Evolutionary conservation across 37 sponge, comb jelly and placozoan species (phyloP), one percentile per base, ranked within the genome.

Genomic region (Cliona cf. orientalis): DNA sequence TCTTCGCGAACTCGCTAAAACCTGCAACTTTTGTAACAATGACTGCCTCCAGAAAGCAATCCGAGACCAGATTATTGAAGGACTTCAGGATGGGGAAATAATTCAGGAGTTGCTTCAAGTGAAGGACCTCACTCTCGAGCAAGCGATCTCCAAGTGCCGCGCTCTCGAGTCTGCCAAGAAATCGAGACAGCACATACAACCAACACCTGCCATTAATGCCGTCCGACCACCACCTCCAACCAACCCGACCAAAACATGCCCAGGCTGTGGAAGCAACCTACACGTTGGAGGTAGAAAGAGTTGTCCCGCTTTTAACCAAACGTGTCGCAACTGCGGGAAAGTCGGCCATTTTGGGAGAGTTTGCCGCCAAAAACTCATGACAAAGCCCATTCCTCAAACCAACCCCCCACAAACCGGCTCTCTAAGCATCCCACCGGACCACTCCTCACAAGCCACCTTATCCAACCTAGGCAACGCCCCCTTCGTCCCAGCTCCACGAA

Each of bases 281-380:
- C 84, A 74, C 35, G 42, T 55, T 67, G 84, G 67, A 34, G 76
- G 76, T 5, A 55, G 66, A 33, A 46, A 32, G 29, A 33, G 31
- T 3, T 84, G 84, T 64, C 71, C 78, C 17, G 85, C 77, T 1
- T 69, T 58, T 46, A 36, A 58, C 33, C 53, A 2, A 39, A 76
- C 69, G 2, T 84, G 85, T 37, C 69, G 42, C 69, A 69, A 32
- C n/a, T 76, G 85, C 69, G 57, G 59, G 33, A 84, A 76, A 46
- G 61, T 58, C 1, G 78, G 85, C 38, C 76, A 84, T 59, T 76
- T 76, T 28, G 67, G 1, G 2, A 69, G 37, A 45, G 78, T 76
- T 25, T 84, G 78, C 36, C 68, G 21, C 29, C 76, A 6, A 63
- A 41, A 9, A 72, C 72, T 53, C 31, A 29, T 21, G 62, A 58